Conservation (phyloP, 2,888 invertebrate genomes). For the Monopis laevigella region DNA sequence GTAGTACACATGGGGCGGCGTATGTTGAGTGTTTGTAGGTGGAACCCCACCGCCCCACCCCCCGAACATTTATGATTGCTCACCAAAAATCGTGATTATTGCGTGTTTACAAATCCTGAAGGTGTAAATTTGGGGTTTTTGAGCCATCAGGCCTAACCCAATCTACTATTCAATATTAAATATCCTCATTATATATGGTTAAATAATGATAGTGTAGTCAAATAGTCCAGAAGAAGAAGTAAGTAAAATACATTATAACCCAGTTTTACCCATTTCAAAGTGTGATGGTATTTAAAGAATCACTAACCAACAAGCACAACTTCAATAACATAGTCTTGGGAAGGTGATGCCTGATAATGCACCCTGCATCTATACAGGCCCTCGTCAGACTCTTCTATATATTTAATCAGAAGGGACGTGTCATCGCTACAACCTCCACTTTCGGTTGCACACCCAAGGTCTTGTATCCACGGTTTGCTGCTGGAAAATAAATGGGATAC, state of each 20-base stretch:
- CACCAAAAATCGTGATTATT: too few relatives aligned
- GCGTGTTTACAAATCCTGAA: too few relatives aligned
- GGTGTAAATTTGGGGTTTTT: too few relatives aligned
- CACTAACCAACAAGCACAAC: conserved; percentile 40
- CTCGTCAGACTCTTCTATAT: conserved; percentile 29
- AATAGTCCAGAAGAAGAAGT: background rate
- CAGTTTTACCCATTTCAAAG: background rate
- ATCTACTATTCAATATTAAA: background rate
- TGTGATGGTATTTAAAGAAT: background rate
- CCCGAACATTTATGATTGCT: too few relatives aligned
- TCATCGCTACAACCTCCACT: conserved; percentile 36
- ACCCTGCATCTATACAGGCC: conserved; percentile 46
- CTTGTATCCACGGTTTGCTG: background rate
- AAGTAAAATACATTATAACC: background rate
- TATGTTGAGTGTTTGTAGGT: too few relatives aligned
- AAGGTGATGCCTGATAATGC: conserved; percentile 45
- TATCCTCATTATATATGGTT: background rate
- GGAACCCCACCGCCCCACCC: too few relatives aligned
- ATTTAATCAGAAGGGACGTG: conserved; percentile 38
- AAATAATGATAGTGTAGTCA: too few relatives aligned
- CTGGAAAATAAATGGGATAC: background rate
- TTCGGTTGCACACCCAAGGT: conserved; percentile 15
- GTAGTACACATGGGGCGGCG: too few relatives aligned
- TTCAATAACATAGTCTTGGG: conserved; percentile 40
- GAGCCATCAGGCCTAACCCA: too few relatives aligned